A percentile compares a stretch with the other conserved stretches of the same genome.
Conservation (phyloP, 2,113 vertebrate genomes). For the Scytalopus superciliaris region DNA sequence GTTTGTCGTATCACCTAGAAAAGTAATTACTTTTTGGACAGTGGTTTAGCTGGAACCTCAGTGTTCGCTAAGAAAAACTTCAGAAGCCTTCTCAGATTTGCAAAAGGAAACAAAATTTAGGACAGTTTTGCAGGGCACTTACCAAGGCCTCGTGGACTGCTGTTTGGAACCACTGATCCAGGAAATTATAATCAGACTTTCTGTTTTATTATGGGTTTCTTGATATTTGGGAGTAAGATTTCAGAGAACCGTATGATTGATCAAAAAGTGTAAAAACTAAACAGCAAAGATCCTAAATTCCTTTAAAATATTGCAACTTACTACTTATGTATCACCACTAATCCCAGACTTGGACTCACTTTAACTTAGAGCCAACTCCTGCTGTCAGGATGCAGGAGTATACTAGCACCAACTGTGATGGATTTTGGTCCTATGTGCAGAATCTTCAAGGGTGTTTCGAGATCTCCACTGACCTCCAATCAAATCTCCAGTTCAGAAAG, state of each 20-base stretch:
- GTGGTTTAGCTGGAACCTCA: background rate
- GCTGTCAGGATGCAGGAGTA: background rate
- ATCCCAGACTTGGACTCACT: background rate
- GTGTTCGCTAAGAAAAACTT: background rate
- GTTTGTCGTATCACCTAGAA: accelerated
- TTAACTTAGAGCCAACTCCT: background rate
- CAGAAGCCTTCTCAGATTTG: background rate
- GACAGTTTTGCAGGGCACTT: background rate
- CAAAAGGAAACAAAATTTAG: background rate
- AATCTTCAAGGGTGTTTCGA: background rate
- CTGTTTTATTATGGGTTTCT: background rate
- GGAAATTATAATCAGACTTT: background rate
- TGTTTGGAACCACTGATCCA: background rate
- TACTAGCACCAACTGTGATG: background rate
- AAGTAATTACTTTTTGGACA: background rate
- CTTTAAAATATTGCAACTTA: background rate
- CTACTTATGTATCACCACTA: background rate
- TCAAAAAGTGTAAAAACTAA: background rate
- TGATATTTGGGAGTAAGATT: background rate
- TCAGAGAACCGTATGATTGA: background rate
- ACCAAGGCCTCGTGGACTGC: background rate
- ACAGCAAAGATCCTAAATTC: background rate
- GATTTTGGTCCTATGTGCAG: background rate
- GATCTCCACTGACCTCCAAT: background rate
- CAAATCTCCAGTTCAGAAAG: background rate